These are phyloP conservation scores for Apogon hyalosoma DNA, from an alignment of 2,797 vertebrate genomes.

Conservation along the genomic window DNA sequence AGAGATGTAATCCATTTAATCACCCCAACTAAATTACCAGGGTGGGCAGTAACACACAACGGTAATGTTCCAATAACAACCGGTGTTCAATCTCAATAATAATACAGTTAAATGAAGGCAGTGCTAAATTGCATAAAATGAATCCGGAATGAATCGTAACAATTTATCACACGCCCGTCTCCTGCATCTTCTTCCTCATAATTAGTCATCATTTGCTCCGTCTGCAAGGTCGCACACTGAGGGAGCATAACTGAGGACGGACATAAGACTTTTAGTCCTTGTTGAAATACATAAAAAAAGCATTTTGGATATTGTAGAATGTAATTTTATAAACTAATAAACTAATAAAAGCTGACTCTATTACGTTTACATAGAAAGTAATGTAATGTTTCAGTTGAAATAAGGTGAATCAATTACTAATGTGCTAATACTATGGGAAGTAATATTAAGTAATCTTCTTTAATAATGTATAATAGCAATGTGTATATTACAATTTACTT, in stretches of 20 bases:
- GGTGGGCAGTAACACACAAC: conserved; percentile 50
- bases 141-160: conserved; percentile 24
- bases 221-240: conserved; percentile 11
- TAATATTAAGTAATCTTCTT: too few relatives aligned
- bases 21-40: conserved; percentile 53
- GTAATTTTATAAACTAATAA: too few relatives aligned
- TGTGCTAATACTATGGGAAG: too few relatives aligned
- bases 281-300: too few relatives aligned
- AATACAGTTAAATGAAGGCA: conserved; percentile 36
- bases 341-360: too few relatives aligned
- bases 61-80: conserved; percentile 47
- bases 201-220: conserved; percentile 45
- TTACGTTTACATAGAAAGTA: background rate
- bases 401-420: background rate
- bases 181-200: conserved; percentile 15
- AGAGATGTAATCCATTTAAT: conserved; percentile 65
- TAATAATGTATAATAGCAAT: too few relatives aligned
- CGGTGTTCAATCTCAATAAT: conserved; percentile 55
- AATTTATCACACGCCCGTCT: conserved; percentile 31
- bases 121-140: conserved; percentile 41
- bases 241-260: background rate
- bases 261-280: background rate
- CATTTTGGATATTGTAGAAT: too few relatives aligned
- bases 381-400: conserved; percentile 6
- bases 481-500: too few relatives aligned